Evolutionary conservation across 2,113 vertebrate genomes (phyloP), one percentile per base, ranked within the genome.

Genomic region (Phyllostomus hastatus): DNA sequence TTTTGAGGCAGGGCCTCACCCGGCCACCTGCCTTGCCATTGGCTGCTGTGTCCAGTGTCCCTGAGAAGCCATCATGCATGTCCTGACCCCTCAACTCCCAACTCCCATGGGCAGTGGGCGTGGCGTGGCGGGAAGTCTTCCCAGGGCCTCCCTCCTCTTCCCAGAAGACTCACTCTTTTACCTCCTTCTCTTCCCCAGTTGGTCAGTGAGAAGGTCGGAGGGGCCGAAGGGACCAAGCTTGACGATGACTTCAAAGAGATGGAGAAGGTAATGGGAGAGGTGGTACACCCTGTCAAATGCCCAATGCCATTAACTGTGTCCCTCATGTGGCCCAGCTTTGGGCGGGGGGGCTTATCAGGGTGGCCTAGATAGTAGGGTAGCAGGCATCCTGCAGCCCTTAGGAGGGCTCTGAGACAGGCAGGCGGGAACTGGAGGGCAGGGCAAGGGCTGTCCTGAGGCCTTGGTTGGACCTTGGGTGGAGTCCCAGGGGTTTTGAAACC

Each of bases 171-270:
- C 64, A 98, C 1, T 61, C 17, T 14, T 19, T 48, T 91, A 7
- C 43, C 31, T 83, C 0, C 52, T 88, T 70, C 94, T 31, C 38
- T 64, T 41, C 79, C 90, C 19, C 97, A 99, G 99, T 98, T 99
- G 99, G 99, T 99, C 94, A 99, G 99, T 7, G 99, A 99, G 98
- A 99, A 99, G 97, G 99, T 99, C 0, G 99, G 99, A 83, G 99
- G 99, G 38, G 99, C 99, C 5, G 99, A 99, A 97, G 99, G 99
- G 97, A 99, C 99, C 78, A 99, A 99, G 98, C 98, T 99, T 0
- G 99, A 99, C 2, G 99, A 99, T 97, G 99, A 99, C 98, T 99
- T 99, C 98, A 99, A 98, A 97, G 99, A 99, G 90, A 99, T 99
- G 99, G 99, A 99, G 97, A 99, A 99, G 99, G 99, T 99, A 98